Base-by-base conservation (phyloP, 92 coral and sea anemone species). In the Montipora capitata region DNA sequence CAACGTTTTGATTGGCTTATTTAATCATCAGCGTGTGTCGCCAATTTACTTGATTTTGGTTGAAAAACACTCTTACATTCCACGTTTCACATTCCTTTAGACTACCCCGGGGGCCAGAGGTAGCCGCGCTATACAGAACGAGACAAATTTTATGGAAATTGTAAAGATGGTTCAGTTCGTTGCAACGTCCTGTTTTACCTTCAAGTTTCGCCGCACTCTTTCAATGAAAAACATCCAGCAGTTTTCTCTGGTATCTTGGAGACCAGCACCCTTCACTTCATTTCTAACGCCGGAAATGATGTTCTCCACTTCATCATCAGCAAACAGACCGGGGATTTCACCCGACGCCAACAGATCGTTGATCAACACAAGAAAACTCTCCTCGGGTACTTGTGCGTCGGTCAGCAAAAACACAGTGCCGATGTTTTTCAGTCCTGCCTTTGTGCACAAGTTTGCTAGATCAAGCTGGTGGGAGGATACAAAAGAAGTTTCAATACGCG, bases 181-280 rank as follows among this genome's bases (percentile, higher is more conserved):
- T 15, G 5, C 41, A 27, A 7, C 12, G 0, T 76, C 35, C 8
- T 41, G 48, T 2, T 27, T 57, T 73, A 94, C 99, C 98, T 96
- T 96, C 6, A 95, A 94, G 74, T 96, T 95, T 76, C 98, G 76
- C 63, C 99, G 96, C 69, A 98, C 97, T 86, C 99, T 84, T 4
- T 98, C 99, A 72, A 98, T 98, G 85, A 96, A 98, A 89, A 98
- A 98, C 98, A 88, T 92, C 99, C 99, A 98, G 80, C 99, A 98
- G 73, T 98, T 98, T 51, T 98, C 99, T 65, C 99, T 82, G 40
- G 99, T 98, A 49, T 98, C 99, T 78, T 98, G 99, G 38, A 98
- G 92, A 5, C 99, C 99, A 64, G 99, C 98, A 42, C 98, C 94
- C 88, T 98, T 98, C 61, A 98, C 99, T 86, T 98, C 99, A 66